Evolutionary conservation across 2,888 invertebrate species (phyloP), one percentile per base, ranked within the genome.

Genomic region (Chrysodeixis includens): DNA sequence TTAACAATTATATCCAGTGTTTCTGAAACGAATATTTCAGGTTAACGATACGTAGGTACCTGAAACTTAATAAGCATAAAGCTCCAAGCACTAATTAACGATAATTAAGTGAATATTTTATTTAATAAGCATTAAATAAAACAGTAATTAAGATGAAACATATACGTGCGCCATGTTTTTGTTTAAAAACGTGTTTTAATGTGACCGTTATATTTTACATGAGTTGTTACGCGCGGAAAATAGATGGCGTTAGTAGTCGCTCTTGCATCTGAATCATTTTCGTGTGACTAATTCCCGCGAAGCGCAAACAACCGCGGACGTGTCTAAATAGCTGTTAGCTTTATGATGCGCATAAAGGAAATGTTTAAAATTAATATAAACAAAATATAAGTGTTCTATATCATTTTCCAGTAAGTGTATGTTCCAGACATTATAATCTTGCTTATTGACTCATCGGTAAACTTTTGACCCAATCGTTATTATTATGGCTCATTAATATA

Each of bases 171-270:
- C n/a, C 54, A 56, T 59, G 44, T 62, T 65, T 64, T 72, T 59
- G 30, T 62, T 61, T n/a, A 56, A 32, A 61, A 26, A 49, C 57
- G 58, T 58, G 63, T 67, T 69, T 46, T 26, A 44, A n/a, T 62
- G 40, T 57, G 57, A 70, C 71, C 78, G 73, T 82, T 79, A 74
- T 35, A 66, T 71, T 74, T 71, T 32, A 61, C 71, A 66, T 57
- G 20, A 51, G 55, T 30, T 69, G 32, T 6, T 44, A 32, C 22
- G 62, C 32, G 9, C 40, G 22, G 40, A 14, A 56, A 72, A 83
- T 59, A 90, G 90, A 88, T 90, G 90, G 88, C 88, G 89, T 61
- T 83, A 88, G 80, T 62, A 32, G 86, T 83, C 69, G 16, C 56
- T 70, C 62, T 32, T 16, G 22, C 52, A 46, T 54, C 53, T 46